Conservation (phyloP, 2,888 invertebrate genomes). For the Diarsia dahlii region DNA sequence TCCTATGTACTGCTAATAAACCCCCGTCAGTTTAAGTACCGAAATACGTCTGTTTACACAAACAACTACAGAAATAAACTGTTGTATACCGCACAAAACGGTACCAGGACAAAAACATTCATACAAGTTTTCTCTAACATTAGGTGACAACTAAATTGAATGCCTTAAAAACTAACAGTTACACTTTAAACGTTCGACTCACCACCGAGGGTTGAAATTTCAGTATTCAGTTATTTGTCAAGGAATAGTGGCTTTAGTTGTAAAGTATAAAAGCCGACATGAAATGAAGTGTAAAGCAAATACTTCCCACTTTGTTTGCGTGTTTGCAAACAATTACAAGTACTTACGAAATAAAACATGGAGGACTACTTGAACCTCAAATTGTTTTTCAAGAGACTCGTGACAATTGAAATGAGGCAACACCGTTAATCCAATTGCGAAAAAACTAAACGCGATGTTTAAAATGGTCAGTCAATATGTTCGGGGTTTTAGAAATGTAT, state of each 20-base stretch:
- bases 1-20: constrained; percentile 33
- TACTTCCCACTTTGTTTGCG: constrained; percentile 75
- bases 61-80: constrained; percentile 40
- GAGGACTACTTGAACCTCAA: constrained; percentile 63
- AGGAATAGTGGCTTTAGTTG: neutral
- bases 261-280: constrained; percentile 39
- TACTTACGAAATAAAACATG: constrained; percentile 62
- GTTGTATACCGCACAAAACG: constrained; percentile 31
- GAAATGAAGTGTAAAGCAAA: constrained; percentile 68
- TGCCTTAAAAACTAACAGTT: neutral
- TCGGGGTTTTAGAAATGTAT: neutral
- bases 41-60: constrained; percentile 14
- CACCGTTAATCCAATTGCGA: constrained; percentile 67
- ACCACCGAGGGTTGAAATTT: neutral
- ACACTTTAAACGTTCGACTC: neutral
- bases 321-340: constrained; percentile 78
- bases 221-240: neutral
- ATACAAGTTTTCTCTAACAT: neutral
- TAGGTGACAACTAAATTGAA: neutral
- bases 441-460: constrained; percentile 23
- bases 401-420: constrained; percentile 59
- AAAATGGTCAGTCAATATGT: constrained; percentile 10
- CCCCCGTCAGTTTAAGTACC: constrained; percentile 16
- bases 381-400: constrained; percentile 60
- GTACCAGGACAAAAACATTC: constrained; percentile 43